These are phyloP conservation scores for Desmophyllum pertusum DNA, from an alignment of 92 coral and sea anemone species.

Conservation along the genomic window DNA sequence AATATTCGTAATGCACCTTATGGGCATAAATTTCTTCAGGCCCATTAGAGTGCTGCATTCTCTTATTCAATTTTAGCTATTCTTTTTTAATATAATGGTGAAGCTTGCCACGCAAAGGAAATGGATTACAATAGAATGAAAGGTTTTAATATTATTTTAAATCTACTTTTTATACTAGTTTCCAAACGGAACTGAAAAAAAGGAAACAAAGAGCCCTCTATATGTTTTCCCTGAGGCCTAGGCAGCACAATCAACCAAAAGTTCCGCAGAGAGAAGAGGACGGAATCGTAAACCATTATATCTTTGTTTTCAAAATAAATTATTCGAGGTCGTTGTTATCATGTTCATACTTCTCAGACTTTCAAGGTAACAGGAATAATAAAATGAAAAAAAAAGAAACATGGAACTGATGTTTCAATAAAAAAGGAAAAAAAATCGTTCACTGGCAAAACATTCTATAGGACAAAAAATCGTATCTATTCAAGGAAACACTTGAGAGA, in stretches of 20 bases:
- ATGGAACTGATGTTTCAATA: not conserved
- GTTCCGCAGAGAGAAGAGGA: not conserved
- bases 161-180: not conserved
- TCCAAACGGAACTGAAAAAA: conserved; percentile 1
- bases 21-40: not conserved
- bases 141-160: not conserved
- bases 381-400: not conserved
- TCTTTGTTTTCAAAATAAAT: not conserved
- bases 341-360: not conserved
- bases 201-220: not conserved
- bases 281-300: not conserved
- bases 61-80: not conserved
- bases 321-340: not conserved
- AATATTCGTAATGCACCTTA: not conserved
- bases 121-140: not conserved
- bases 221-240: not conserved
- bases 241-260: not conserved
- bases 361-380: not conserved
- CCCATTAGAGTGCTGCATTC: not conserved
- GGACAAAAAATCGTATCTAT: not conserved
- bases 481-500: not conserved
- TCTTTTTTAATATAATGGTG: not conserved
- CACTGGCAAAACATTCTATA: not conserved
- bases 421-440: not conserved
- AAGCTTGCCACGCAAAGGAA: not conserved